Base-by-base conservation (phyloP, 2,888 invertebrate species). In the Baronia brevicornis region DNA sequence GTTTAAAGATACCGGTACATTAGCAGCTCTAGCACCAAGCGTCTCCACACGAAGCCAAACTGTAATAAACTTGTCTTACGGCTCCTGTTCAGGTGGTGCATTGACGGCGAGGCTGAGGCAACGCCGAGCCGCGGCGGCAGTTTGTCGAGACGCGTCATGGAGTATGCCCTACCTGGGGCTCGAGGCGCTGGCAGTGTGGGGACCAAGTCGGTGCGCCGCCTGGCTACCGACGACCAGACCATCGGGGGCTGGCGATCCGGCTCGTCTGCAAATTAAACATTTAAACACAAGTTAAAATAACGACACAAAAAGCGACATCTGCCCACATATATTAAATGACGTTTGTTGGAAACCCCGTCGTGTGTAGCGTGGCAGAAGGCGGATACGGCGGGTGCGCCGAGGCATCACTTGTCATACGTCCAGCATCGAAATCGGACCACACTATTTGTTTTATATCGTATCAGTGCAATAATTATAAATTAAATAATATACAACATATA, bases 91-190 rank as follows among this genome's bases (percentile, higher is more conserved):
- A 73, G 72, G 41, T 77, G 75, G 40, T 67, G 75, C 62, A 70
- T 56, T 41, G 70, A 65, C 3, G 73, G 74, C 42, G 72, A 66
- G 28, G 62, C 54, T 27, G 62, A 52, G 47, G 57, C 61, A 30
- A 63, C 51, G 39, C 62, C 58, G n/a, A 63, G 54, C 40, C 44
- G 37, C 14, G 60, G 31, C 20, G 70, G 68, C 42, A 79, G 58
- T 13, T 60, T 60, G 89, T 96, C 96, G 86, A 96, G 90, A 57
- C 96, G 91, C 65, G 95, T 93, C 95, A 96, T 95, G 75, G 95
- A 95, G 86, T 92, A 92, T 65, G 95, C 95, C 89, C 95, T 94
- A 82, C 82, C 84, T 80, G 82, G 79, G 42, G 77, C 72, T 44
- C 80, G 70, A 28, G 77, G 70, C 23, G 78, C 90, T 53, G 95